These are phyloP conservation scores for Isoperla grammatica DNA, from an alignment of 2,888 invertebrate species.

Conservation along the genomic window DNA sequence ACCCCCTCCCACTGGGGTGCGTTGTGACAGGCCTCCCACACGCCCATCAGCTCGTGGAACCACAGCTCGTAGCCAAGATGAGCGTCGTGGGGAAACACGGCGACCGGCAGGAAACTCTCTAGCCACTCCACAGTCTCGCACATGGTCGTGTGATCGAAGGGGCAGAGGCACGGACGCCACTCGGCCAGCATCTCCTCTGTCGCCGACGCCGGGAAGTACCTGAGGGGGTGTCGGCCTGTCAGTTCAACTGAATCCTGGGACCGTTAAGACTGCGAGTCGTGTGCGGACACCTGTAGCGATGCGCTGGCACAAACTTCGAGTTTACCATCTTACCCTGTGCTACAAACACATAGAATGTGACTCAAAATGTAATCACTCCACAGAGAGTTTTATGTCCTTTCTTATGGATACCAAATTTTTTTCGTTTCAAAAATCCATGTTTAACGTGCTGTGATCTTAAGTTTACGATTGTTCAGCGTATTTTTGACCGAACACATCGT, in stretches of 20 bases:
- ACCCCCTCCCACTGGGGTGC: conserved; percentile 62
- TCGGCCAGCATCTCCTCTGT: conserved; percentile 83
- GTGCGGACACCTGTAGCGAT: too few relatives aligned
- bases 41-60: conserved; percentile 69
- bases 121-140: conserved; percentile 54
- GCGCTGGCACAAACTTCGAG: too few relatives aligned
- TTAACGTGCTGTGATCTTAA: too few relatives aligned
- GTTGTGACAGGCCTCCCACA: conserved; percentile 75
- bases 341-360: too few relatives aligned
- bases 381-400: too few relatives aligned
- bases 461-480: neutral
- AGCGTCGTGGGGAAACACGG: conserved; percentile 56
- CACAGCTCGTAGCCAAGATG: conserved; percentile 66
- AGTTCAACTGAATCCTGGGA: too few relatives aligned
- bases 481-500: too few relatives aligned
- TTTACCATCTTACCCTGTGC: too few relatives aligned
- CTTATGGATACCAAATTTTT: too few relatives aligned
- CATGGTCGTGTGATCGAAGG: conserved; percentile 56
- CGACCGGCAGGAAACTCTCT: conserved; percentile 70
- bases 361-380: too few relatives aligned
- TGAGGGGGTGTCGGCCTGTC: conserved; percentile 42
- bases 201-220: conserved; percentile 65
- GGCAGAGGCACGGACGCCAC: conserved; percentile 72
- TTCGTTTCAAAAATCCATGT: too few relatives aligned
- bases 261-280: too few relatives aligned